Evolutionary conservation across 2,888 invertebrate species (phyloP).

Genomic region (Lithophane ornitopus): DNA sequence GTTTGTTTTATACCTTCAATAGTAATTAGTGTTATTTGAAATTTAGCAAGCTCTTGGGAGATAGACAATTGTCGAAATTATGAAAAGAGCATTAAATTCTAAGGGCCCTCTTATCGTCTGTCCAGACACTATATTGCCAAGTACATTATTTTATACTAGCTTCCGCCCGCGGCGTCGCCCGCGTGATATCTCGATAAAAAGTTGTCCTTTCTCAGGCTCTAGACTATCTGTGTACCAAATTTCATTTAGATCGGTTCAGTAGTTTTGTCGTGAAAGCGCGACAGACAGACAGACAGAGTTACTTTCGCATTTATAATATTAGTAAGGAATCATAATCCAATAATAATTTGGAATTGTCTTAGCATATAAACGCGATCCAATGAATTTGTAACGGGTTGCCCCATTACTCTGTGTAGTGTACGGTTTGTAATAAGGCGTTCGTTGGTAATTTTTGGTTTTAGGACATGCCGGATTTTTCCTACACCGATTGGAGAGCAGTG

Average conservation of each 20-base stretch:
- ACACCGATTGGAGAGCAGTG: neutral
- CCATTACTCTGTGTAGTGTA: neutral
- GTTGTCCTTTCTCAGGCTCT: too few species aligned
- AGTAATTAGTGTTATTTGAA: neutral
- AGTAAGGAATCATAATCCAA: too few species aligned
- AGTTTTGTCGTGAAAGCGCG: too few species aligned
- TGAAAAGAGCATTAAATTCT: neutral
- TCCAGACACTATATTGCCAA: neutral
- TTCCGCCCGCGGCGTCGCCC: too few species aligned
- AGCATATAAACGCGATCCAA: neutral
- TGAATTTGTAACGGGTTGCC: neutral
- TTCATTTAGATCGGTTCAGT: too few species aligned
- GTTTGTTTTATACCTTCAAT: neutral
- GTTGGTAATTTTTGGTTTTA: neutral
- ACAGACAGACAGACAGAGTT: too few species aligned
- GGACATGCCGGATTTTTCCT: neutral
- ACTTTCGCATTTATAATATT: too few species aligned
- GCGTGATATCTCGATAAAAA: too few species aligned
- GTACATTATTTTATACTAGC: neutral
- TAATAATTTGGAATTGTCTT: neutral
- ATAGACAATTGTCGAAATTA: neutral
- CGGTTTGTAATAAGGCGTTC: neutral
- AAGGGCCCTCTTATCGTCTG: neutral
- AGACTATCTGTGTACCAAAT: too few species aligned
- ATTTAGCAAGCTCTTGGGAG: neutral